These are phyloP conservation scores for Casuarius casuarius DNA, from an alignment of 2,113 vertebrate species.

Conservation along the genomic window DNA sequence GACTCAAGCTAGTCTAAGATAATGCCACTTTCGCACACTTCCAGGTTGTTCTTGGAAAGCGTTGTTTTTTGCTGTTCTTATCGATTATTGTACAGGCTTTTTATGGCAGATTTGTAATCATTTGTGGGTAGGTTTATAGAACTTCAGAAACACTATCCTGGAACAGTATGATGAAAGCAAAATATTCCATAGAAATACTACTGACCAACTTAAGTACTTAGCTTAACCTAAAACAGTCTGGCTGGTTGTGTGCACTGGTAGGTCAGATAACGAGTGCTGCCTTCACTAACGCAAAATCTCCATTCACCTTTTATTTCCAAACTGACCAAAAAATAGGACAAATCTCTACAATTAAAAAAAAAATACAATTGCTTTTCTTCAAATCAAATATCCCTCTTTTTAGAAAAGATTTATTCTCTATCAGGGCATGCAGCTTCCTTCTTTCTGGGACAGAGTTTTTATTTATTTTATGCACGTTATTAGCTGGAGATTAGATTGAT, in stretches of 20 bases:
- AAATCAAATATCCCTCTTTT: not conserved
- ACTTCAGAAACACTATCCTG: not conserved
- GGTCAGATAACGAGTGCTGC: not conserved
- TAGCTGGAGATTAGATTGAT: not conserved
- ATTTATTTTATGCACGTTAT: not conserved
- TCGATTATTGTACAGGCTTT: not conserved
- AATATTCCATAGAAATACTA: not conserved
- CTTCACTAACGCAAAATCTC: not conserved
- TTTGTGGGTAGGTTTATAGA: not conserved
- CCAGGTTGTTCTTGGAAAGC: not conserved
- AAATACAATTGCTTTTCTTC: not conserved
- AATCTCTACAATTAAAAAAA: not conserved
- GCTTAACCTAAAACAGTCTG: not conserved
- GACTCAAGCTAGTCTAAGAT: not conserved
- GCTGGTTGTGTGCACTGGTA: not conserved
- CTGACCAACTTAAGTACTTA: not conserved
- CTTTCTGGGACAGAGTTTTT: not conserved
- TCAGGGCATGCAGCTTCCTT: not conserved
- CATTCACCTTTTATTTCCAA: not conserved
- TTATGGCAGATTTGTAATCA: rapidly evolving
- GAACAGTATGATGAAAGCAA: not conserved
- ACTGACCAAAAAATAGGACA: not conserved
- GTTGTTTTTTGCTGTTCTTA: not conserved
- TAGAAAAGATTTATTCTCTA: not conserved
- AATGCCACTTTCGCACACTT: not conserved